Conservation (phyloP, 2,888 invertebrate species). For the Julus scanicus region DNA sequence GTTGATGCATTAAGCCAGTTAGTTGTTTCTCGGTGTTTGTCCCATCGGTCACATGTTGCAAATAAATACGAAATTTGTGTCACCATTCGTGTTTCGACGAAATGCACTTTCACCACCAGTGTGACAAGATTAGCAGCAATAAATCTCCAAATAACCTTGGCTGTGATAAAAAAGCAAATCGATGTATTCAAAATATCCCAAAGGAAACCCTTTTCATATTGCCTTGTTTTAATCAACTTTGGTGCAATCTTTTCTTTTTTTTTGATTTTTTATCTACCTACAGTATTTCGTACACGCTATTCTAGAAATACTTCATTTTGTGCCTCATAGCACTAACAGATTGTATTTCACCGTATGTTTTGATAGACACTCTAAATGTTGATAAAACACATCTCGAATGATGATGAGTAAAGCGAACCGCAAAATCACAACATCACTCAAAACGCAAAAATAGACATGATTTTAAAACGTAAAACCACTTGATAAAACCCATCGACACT, state of each 20-base stretch:
- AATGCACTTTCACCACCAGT: neutral
- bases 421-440: neutral
- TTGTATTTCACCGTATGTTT: neutral
- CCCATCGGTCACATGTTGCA: too few relatives aligned
- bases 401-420: neutral
- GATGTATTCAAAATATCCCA: neutral
- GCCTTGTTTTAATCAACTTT: neutral
- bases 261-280: neutral
- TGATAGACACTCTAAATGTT: neutral
- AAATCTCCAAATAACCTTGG: neutral
- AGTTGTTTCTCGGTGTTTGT: neutral
- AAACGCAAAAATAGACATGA: neutral
- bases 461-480: neutral
- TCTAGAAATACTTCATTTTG: neutral
- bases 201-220: neutral
- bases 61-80: neutral
- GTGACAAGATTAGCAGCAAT: neutral
- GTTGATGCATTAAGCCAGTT: neutral
- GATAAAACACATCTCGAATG: slow-evolving; percentile 14
- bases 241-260: neutral
- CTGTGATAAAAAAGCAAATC: neutral
- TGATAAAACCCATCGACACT: neutral
- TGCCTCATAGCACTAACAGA: slow-evolving; percentile 1
- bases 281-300: neutral
- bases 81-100: neutral